Base-by-base conservation (phyloP, 2,113 vertebrate species). In the Centropristis striata region DNA sequence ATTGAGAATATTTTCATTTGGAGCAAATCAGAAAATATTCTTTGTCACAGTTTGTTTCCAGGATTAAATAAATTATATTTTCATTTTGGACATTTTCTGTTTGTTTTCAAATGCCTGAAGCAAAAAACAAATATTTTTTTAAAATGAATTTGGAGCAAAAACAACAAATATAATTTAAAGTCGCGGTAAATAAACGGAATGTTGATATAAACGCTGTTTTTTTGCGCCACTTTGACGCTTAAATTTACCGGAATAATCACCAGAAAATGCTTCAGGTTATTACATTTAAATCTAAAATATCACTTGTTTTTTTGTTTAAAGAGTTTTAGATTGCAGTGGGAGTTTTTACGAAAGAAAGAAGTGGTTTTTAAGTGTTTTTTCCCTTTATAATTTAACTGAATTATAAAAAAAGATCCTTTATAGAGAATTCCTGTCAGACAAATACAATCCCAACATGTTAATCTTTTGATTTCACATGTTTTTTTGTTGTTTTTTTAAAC, bases 11-110 rank as follows among this genome's bases (percentile, higher is more conserved):
- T 64, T 80, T 68, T 39, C 44, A 27, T 15, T 60, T 14, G 20
- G 25, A 44, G 14, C 1, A 55, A 70, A 37, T 55, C 72, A 15
- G 20, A 4, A 44, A 50, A 59, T 42, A 4, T 65, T 66, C 4
- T 36, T 78, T 70, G 73, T 75, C 61, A 64, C 58, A 57, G 44
- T 70, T 70, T 80, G 57, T 80, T 83, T 78, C 54, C 47, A 47
- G 11, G 50, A 25, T 42, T 81, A 18, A 88, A 86, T 80, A 86
- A 86, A 85, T 55, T 2, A 53, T n/a, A 50, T 66, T 81, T 78
- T 71, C 81, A 49, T 57, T 84, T 78, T 61, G 39, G 42, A 61
- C n/a, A 76, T 64, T 71, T 64, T 53, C 20, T 50, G 58, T 60
- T 20, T n/a, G 18, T 41, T 46, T 51, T n/a, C 57, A 18, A 1